A percentile compares a stretch with the other conserved stretches of the same genome.
Conservation (phyloP, 1,140 invertebrate genomes). For the Apocrypta bakeri region DNA sequence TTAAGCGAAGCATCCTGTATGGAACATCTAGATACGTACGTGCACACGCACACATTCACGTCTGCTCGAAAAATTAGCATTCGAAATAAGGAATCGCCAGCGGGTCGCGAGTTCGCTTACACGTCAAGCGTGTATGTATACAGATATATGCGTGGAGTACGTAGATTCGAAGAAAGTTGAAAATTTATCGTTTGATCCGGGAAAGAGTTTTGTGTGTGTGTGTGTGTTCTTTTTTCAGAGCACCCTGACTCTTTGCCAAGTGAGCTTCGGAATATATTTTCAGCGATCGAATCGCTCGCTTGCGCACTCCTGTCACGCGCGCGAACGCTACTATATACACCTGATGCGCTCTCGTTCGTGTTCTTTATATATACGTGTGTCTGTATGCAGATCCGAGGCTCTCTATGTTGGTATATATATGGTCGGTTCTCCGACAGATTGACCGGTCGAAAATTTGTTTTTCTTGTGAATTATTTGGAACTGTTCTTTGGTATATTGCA, state of each 20-base stretch:
- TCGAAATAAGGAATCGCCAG: constrained; percentile 14
- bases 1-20: too few relatives aligned
- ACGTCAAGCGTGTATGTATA: neutral
- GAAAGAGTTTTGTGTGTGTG: too few relatives aligned
- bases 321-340: constrained; percentile 4
- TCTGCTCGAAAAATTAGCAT: neutral
- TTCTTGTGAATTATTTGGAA: too few relatives aligned
- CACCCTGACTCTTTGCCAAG: constrained; percentile 33
- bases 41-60: too few relatives aligned
- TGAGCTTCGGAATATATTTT: constrained; percentile 6
- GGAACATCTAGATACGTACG: too few relatives aligned
- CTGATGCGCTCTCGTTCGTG: neutral
- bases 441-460: too few relatives aligned
- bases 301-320: constrained; percentile 38
- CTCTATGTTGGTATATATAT: too few relatives aligned
- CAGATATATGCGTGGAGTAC: too few relatives aligned
- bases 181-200: constrained; percentile 27
- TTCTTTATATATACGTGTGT: neutral
- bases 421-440: too few relatives aligned
- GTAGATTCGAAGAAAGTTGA: neutral
- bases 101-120: constrained; percentile 10
- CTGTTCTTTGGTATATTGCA: too few relatives aligned
- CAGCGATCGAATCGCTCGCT: constrained; percentile 36
- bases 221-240: too few relatives aligned
- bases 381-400: too few relatives aligned